Percentiles rank a stretch among this genome's conserved stretches.
These are phyloP conservation scores for Euwallacea fornicatus DNA, from an alignment of 1,140 invertebrate genomes.

Conservation along the genomic window DNA sequence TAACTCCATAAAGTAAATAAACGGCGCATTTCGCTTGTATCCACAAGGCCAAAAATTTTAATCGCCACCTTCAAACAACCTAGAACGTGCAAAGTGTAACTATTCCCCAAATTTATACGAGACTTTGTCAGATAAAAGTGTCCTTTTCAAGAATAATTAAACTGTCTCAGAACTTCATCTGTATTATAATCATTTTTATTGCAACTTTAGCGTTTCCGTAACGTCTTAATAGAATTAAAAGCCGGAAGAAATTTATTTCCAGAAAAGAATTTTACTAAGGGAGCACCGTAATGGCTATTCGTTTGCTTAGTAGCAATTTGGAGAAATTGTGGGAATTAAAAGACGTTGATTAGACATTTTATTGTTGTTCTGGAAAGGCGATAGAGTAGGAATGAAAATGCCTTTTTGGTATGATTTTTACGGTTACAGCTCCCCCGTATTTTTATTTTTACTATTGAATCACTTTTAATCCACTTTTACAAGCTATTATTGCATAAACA, in stretches of 20 bases:
- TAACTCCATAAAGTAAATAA: conserved; percentile 13
- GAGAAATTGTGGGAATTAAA: conserved; percentile 11
- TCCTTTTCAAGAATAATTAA: conserved; percentile 23
- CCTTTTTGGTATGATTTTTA: not conserved
- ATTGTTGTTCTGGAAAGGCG: not conserved
- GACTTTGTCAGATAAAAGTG: conserved; percentile 28
- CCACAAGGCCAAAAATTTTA: conserved; percentile 22
- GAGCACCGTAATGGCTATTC: conserved; percentile 9
- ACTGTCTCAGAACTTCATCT: conserved; percentile 24
- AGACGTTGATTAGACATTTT: not conserved
- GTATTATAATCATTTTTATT: conserved; percentile 34
- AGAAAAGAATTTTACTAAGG: conserved; percentile 22
- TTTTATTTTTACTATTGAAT: too few species aligned
- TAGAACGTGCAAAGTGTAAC: conserved; percentile 18
- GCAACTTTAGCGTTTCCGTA: conserved; percentile 23
- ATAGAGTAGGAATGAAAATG: not conserved
- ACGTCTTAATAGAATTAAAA: conserved; percentile 23
- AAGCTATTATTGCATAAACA: too few species aligned
- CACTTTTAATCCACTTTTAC: too few species aligned
- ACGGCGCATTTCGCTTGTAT: not conserved
- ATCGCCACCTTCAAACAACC: conserved; percentile 14
- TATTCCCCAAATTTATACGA: conserved; percentile 17
- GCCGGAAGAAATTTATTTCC: conserved; percentile 22
- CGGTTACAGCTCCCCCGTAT: not conserved
- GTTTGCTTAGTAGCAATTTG: conserved; percentile 16